Base-by-base conservation (phyloP, 1,140 invertebrate genomes). In the Brachionus angularis region DNA sequence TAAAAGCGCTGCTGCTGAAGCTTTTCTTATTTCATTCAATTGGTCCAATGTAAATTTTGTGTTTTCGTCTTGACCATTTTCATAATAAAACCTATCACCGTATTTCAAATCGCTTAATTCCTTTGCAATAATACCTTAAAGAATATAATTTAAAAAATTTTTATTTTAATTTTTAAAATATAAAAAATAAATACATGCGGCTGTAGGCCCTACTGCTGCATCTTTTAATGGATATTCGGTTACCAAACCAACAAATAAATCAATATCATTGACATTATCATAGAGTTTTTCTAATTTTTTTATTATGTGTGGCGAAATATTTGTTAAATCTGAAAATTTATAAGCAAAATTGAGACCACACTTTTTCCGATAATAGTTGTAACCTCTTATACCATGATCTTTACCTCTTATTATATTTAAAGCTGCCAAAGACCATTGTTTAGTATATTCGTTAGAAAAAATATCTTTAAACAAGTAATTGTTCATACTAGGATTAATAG, bases 21-120 rank as follows among this genome's bases (percentile, higher is more conserved):
- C 21, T 23, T 58, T 5, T 25, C 53, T 18, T 25, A 58, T 58
- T 10, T 31, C 23, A 10, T 58, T 18, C 18, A 58, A 23, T 27
- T 58, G 53, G 25, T 58, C 23, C 33, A 58, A 36, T 18, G 21
- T 58, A 58, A 58, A 39, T 33, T 18, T 36, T 7, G 33, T 58
- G 8, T 18, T 39, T 23, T 21, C n/a, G 18, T 8, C 23, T 12
- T 36, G 23, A 23, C 53, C 53, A 39, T 36, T 36, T 58, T 58
- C 53, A 76, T 93, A 97, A 91, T 92, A 98, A 80, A 95, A 97
- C 76, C 93, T 85, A 79, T 98, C 94, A 53, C 94, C 95, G 73
- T 88, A 84, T 73, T 91, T 87, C 18, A 91, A 81, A 78, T 93
- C 89, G 72, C 89, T 82, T 82, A 96, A 96, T 82, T 96, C 93